Evolutionary conservation across 2,113 vertebrate species (phyloP).

Genomic region (Onychostoma macrolepis): DNA sequence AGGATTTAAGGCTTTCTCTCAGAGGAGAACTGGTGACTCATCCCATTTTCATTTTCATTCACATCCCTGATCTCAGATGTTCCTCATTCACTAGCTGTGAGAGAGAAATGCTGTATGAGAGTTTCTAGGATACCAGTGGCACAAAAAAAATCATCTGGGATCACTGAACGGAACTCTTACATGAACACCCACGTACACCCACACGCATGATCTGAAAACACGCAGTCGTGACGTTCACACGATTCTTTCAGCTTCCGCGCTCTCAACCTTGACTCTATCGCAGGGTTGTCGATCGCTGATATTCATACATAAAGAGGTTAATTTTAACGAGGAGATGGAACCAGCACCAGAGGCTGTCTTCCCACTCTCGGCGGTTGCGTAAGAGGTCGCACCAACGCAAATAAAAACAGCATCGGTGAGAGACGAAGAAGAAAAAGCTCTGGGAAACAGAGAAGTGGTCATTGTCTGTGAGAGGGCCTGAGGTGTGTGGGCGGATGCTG

Average conservation of each 20-base stretch:
- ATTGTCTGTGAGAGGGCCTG: constrained; percentile 9
- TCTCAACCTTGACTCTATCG: constrained; percentile 4
- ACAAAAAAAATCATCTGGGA: constrained; percentile 2
- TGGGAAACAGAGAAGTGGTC: constrained; percentile 25
- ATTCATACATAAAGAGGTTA: constrained; percentile 12
- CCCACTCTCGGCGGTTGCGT: constrained; percentile 50
- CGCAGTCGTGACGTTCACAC: background rate
- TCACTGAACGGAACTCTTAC: background rate
- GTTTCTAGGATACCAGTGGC: constrained; percentile 20
- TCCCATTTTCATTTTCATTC: constrained; percentile 24
- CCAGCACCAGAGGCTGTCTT: constrained; percentile 20
- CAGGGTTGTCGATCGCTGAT: background rate
- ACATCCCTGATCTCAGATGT: constrained; percentile 13
- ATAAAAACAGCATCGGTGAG: constrained; percentile 45
- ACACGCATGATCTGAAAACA: background rate
- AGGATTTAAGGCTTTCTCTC: background rate
- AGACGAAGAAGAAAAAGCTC: constrained; percentile 10
- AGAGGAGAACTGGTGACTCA: constrained; percentile 13
- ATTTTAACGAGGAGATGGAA: constrained; percentile 44
- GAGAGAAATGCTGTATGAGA: background rate
- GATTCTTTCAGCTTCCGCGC: constrained; percentile 13
- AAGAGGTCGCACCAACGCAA: constrained; percentile 45
- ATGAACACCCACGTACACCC: constrained; percentile 30
- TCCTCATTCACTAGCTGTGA: background rate
- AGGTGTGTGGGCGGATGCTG: background rate